Evolutionary conservation across 2,888 invertebrate species (phyloP).

Genomic region (Apodemia mormo): DNA sequence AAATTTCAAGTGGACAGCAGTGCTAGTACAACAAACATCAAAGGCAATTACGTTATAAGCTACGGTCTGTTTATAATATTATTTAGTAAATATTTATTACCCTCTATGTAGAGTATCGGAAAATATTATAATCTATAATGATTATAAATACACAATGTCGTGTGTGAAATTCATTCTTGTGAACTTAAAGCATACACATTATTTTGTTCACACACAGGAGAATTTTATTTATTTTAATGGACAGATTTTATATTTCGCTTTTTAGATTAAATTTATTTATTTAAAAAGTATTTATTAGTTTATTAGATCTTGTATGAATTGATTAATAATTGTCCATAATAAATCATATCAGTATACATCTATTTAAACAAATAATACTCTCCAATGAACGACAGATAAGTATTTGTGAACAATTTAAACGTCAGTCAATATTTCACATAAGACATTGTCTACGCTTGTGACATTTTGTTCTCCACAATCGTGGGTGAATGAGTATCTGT

Average conservation of each 20-base stretch:
- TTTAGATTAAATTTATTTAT: neutral
- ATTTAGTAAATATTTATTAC: slow-evolving; percentile 64
- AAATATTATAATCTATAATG: slow-evolving; percentile 73
- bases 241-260: neutral
- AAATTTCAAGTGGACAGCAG: slow-evolving; percentile 8
- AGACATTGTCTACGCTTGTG: slow-evolving; percentile 61
- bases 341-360: neutral
- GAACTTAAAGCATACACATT: neutral
- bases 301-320: too few species aligned
- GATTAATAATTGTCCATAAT: neutral
- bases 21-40: slow-evolving; percentile 38
- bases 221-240: neutral
- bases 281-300: neutral
- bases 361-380: neutral
- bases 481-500: slow-evolving; percentile 69
- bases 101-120: slow-evolving; percentile 77
- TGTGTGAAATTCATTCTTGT: slow-evolving; percentile 48
- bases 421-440: slow-evolving; percentile 43
- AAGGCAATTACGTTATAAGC: slow-evolving; percentile 58
- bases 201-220: neutral
- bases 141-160: slow-evolving; percentile 54
- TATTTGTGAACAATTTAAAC: neutral
- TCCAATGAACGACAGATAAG: neutral
- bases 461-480: slow-evolving; percentile 65
- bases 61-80: slow-evolving; percentile 46